phyloP scores from a whole-genome alignment of 2,113 vertebrate genomes.

The Caloenas nicobarica region DNA sequence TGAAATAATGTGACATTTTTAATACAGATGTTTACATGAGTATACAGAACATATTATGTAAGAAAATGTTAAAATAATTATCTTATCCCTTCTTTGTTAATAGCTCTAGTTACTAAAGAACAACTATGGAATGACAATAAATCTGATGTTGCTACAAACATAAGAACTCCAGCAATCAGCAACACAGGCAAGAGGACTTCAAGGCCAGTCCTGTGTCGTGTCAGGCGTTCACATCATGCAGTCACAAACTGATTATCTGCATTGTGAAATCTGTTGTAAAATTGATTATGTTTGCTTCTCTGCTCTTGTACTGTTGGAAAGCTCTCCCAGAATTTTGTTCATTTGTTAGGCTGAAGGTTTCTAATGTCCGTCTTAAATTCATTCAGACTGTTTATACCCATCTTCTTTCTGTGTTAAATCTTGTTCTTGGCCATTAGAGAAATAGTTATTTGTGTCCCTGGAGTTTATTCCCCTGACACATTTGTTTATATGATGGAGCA shows the following conservation, averaged over 20 bases:
- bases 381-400: neutral
- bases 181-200: rapidly evolving
- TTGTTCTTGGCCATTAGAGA: neutral
- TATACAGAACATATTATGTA: neutral
- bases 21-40: rapidly evolving
- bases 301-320: neutral
- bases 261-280: neutral
- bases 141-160: neutral
- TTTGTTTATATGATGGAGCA: neutral
- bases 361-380: neutral
- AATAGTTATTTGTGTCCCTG: neutral
- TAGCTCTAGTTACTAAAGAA: neutral
- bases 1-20: neutral
- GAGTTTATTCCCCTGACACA: neutral
- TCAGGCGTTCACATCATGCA: neutral
- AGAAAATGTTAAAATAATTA: neutral
- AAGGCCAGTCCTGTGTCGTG: neutral
- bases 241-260: neutral
- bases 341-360: neutral
- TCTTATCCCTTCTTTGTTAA: neutral
- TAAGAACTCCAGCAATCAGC: neutral
- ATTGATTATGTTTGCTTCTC: neutral
- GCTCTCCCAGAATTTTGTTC: neutral
- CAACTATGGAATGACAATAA: neutral
- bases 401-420: neutral